phyloP scores from a whole-genome alignment of 2,888 invertebrate species.

The Drosophila acutilabella region DNA sequence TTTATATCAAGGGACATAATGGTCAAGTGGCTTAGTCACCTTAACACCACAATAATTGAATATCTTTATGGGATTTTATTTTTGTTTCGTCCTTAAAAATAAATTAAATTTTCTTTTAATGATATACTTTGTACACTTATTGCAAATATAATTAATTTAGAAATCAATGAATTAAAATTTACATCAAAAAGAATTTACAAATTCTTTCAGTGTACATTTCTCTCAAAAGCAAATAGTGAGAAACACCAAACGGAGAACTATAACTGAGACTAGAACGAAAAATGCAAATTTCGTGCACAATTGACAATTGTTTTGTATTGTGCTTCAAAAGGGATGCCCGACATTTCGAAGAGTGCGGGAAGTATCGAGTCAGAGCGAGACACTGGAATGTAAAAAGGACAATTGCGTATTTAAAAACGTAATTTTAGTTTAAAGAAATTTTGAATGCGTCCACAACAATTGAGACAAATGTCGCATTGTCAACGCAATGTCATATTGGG shows the following conservation, averaged over 20 bases:
- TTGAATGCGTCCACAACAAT: conserved; percentile 53
- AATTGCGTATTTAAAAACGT: conserved; percentile 76
- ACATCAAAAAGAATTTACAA: too few species aligned
- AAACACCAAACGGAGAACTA: background rate
- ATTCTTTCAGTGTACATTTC: conserved; percentile 15
- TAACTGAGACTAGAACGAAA: conserved; percentile 59
- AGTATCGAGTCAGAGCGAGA: conserved; percentile 8
- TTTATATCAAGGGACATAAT: too few species aligned
- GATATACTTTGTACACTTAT: too few species aligned
- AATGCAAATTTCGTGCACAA: conserved; percentile 68
- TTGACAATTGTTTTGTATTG: conserved; percentile 54
- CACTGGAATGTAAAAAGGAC: conserved; percentile 56
- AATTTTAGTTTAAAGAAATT: conserved; percentile 65
- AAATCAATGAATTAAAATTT: too few species aligned
- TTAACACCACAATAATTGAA: too few species aligned
- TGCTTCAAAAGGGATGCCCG: conserved; percentile 68
- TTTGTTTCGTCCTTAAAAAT: too few species aligned
- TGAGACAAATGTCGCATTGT: conserved; percentile 69
- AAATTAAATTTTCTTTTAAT: too few species aligned
- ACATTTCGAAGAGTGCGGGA: conserved; percentile 29
- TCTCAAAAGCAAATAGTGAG: conserved; percentile 10
- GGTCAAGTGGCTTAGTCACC: too few species aligned
- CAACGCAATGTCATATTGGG: conserved; percentile 77
- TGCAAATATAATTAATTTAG: too few species aligned
- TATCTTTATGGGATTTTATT: too few species aligned